Percentiles rank a stretch among this genome's conserved stretches.
Conservation (phyloP, 1,140 invertebrate genomes). For the Eueides isabella region DNA sequence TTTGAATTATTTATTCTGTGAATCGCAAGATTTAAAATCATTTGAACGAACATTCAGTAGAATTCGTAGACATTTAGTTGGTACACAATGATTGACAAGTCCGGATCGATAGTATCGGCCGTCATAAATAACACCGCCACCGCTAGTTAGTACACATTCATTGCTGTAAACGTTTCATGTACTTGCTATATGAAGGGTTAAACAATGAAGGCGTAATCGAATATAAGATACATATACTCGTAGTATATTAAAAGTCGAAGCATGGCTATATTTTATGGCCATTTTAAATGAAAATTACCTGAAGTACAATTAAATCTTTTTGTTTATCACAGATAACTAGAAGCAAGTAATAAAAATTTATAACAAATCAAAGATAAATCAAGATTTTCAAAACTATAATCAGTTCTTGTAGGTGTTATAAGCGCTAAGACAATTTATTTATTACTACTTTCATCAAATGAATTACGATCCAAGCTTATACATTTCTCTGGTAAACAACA, state of each 20-base stretch:
- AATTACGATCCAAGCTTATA: constrained; percentile 21
- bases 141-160: constrained; percentile 79
- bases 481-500: constrained; percentile 38
- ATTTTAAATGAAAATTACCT: not conserved
- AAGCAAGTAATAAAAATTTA: not conserved
- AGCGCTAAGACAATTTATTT: constrained; percentile 31
- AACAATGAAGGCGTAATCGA: constrained; percentile 36
- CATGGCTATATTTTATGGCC: not conserved
- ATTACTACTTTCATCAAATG: constrained; percentile 31
- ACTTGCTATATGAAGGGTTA: constrained; percentile 44
- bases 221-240: not conserved
- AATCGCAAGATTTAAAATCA: constrained; percentile 45
- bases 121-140: constrained; percentile 78
- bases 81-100: constrained; percentile 76
- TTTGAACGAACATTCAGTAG: constrained; percentile 28
- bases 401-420: constrained; percentile 21
- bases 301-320: not conserved
- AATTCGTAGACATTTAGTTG: constrained; percentile 49
- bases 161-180: constrained; percentile 57
- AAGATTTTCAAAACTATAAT: constrained; percentile 8
- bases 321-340: not conserved
- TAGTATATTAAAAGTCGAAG: not conserved
- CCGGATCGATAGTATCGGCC: constrained; percentile 70
- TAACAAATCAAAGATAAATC: constrained; percentile 17
- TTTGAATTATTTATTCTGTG: constrained; percentile 22